phyloP scores from a whole-genome alignment of 2,888 invertebrate species.

The Nomada lathburiana region DNA sequence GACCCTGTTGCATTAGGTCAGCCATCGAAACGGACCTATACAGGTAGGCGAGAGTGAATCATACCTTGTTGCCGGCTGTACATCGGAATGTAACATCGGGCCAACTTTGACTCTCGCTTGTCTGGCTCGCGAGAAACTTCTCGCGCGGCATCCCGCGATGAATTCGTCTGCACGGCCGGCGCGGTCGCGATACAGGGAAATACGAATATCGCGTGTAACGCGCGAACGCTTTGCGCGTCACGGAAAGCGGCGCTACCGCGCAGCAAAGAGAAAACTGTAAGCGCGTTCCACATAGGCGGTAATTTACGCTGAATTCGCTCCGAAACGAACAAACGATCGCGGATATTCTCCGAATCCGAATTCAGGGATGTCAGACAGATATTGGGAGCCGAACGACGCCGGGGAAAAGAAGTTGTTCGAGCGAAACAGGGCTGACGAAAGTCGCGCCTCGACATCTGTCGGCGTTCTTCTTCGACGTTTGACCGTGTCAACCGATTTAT shows the following conservation, averaged over 20 bases:
- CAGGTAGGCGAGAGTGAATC: conserved; percentile 78
- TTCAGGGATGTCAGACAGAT: too few species aligned
- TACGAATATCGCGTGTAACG: not conserved
- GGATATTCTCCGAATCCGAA: too few species aligned
- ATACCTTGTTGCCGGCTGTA: conserved; percentile 64
- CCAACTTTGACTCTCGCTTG: conserved; percentile 60
- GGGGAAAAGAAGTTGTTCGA: conserved; percentile 7
- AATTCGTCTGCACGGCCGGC: not conserved
- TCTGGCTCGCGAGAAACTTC: conserved; percentile 37
- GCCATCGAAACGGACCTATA: conserved; percentile 58
- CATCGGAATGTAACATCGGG: conserved; percentile 61
- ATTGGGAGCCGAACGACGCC: too few species aligned
- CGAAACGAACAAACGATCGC: too few species aligned
- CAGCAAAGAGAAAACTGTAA: not conserved
- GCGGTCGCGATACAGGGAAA: not conserved
- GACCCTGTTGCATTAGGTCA: conserved; percentile 63
- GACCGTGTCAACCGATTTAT: conserved; percentile 11
- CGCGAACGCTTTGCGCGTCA: not conserved
- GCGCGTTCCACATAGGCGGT: not conserved
- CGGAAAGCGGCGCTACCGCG: conserved; percentile 1
- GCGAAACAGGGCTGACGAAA: conserved; percentile 65
- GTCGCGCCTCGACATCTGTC: conserved; percentile 42
- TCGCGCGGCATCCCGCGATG: conserved; percentile 18
- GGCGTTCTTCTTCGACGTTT: too few species aligned
- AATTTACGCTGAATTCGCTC: too few species aligned